Evolutionary conservation across 1,140 invertebrate species (phyloP), one percentile per base, ranked within the genome.

Genomic region (Pachyrhynchus sulphureomaculatus): DNA sequence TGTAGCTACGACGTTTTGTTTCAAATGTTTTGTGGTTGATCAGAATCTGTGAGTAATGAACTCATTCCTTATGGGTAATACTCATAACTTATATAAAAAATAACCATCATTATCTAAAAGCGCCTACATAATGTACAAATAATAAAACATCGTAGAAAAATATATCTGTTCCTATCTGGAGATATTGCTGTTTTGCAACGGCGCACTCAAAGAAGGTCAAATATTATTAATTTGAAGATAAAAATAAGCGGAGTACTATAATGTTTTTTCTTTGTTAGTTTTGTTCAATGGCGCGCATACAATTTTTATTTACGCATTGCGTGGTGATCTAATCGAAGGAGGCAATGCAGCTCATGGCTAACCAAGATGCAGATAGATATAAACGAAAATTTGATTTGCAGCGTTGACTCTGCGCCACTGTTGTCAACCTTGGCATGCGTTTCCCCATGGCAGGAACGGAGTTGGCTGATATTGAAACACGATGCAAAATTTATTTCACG

Each of bases 271-370:
- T 34, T 24, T 49, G 26, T 34, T 20, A 21, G 18, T 20, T 20
- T 45, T 24, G 1, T 45, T 45, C 42, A 45, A 45, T 45, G 42
- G 18, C 42, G 23, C 42, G 23, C 42, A 21, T 24, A n/a, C 13
- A 12, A 34, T 33, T 32, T 49, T 49, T 8, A 32, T 29, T 49
- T 49, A 49, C 47, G 47, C 47, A 49, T 33, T 45, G 29, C 29
- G 42, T 21, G 20, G n/a, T 20, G 47, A 49, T 49, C 47, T 49
- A 34, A 49, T 49, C 47, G 26, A 49, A 49, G 13, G 24, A 49
- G 47, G 47, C 26, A 49, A 49, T 49, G 47, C 47, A 49, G 29
- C 47, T 21, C 47, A 49, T 13, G 47, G 47, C 29, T 29, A 18
- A 49, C 47, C 47, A 33, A 13, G 32, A 49, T 49, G 47, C 26